These are phyloP conservation scores for Zosterops pallidus DNA, from an alignment of 2,113 vertebrate species.

Conservation along the genomic window DNA sequence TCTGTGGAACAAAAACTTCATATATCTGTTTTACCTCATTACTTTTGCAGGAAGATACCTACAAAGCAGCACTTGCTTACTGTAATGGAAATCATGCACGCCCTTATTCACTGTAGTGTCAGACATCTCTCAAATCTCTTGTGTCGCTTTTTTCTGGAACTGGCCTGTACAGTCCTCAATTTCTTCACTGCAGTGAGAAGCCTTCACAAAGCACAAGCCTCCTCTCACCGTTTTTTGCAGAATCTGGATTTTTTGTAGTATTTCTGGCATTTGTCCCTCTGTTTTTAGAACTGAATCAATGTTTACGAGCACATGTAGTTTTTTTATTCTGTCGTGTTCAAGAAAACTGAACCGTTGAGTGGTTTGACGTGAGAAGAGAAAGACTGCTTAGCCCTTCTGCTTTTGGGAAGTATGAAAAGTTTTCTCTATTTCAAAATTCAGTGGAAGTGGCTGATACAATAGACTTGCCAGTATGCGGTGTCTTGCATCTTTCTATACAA, in stretches of 20 bases:
- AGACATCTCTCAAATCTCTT: conserved; percentile 29
- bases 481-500: neutral
- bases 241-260: neutral
- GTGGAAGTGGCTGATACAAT: neutral
- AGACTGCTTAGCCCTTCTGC: neutral
- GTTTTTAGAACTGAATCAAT: neutral
- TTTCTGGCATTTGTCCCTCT: neutral
- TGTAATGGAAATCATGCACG: conserved; percentile 36
- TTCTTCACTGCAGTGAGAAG: neutral
- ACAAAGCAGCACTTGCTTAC: neutral
- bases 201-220: neutral
- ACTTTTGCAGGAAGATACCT: neutral
- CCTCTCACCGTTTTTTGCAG: neutral
- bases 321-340: neutral
- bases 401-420: neutral
- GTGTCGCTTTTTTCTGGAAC: conserved; percentile 34
- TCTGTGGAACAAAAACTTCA: conserved; percentile 28
- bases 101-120: conserved; percentile 10
- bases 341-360: neutral
- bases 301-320: neutral
- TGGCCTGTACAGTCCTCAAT: neutral
- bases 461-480: neutral
- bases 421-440: neutral
- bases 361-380: neutral
- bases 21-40: conserved; percentile 9